Percentiles rank a stretch among this genome's conserved stretches.
phyloP scores from a whole-genome alignment of 2,113 vertebrate species.

The Dipodomys stephensi region DNA sequence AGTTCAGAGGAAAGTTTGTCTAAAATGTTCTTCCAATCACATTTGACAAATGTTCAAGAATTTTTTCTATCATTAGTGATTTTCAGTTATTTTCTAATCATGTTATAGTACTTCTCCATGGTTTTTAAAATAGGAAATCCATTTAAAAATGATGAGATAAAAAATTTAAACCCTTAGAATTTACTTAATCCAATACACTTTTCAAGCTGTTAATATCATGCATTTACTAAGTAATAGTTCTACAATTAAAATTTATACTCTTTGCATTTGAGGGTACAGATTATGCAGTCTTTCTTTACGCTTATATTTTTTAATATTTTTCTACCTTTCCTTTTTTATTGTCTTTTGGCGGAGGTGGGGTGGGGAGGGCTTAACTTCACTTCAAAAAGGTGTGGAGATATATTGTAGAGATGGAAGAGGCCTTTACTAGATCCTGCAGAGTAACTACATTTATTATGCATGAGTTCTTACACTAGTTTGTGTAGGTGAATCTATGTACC shows the following conservation, averaged over 20 bases:
- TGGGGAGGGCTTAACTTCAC: not conserved
- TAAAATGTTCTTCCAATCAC: conserved; percentile 41
- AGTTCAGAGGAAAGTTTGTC: conserved; percentile 46
- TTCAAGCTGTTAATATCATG: not conserved
- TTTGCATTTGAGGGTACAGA: conserved; percentile 45
- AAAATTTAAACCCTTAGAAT: conserved; percentile 8
- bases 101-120: conserved; percentile 16
- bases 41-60: conserved; percentile 61
- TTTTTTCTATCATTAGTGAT: conserved; percentile 42
- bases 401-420: not conserved
- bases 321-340: not conserved
- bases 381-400: not conserved
- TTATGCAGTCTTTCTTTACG: not conserved
- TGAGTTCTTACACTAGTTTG: not conserved
- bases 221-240: not conserved
- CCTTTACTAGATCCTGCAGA: not conserved
- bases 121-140: conserved; percentile 57
- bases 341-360: not conserved
- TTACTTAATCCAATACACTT: not conserved
- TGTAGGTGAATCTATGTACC: not conserved
- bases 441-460: not conserved
- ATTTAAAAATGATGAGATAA: conserved; percentile 38
- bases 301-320: not conserved
- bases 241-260: conserved; percentile 7
- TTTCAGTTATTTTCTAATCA: not conserved